These are phyloP conservation scores for Notolepis coatsorum DNA, from an alignment of 2,797 vertebrate genomes.

Conservation along the genomic window DNA sequence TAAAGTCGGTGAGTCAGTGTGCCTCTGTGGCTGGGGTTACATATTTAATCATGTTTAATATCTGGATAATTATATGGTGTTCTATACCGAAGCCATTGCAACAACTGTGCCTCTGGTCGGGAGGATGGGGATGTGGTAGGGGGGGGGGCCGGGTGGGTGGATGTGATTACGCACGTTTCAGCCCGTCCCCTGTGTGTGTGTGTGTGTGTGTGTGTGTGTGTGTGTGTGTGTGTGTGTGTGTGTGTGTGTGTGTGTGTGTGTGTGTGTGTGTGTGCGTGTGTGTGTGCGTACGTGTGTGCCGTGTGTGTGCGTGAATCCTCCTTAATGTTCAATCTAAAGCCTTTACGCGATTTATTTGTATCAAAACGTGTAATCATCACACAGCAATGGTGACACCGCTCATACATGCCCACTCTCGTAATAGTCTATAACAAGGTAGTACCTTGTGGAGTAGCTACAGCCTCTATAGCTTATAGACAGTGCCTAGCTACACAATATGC, in stretches of 20 bases:
- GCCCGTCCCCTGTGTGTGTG: constrained; percentile 40
- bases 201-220: constrained; percentile 13
- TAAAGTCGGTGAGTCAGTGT: constrained; percentile 57
- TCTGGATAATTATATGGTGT: constrained; percentile 61
- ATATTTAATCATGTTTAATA: constrained; percentile 32
- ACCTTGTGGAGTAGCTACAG: too few relatives aligned
- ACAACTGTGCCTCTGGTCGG: constrained; percentile 62
- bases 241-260: constrained; percentile 27
- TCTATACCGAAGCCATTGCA: constrained; percentile 51
- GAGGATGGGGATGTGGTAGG: constrained; percentile 33
- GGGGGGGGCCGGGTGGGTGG: constrained; percentile 33
- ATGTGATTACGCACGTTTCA: constrained; percentile 70
- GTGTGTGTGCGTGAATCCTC: neutral
- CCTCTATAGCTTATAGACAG: constrained; percentile 13
- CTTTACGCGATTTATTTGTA: constrained; percentile 19
- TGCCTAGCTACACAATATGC: constrained; percentile 48
- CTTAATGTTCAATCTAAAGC: constrained; percentile 16
- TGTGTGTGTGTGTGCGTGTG: constrained; percentile 53
- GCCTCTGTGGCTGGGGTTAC: constrained; percentile 42
- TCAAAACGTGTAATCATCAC: constrained; percentile 56
- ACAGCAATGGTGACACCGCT: constrained; percentile 22
- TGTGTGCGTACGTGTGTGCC: constrained; percentile 27
- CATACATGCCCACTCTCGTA: constrained; percentile 15
- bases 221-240: constrained; percentile 34
- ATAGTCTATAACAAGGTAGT: constrained; percentile 8